These are phyloP conservation scores for Tragelaphus imberbis DNA, from an alignment of 2,113 vertebrate genomes.

Conservation along the genomic window DNA sequence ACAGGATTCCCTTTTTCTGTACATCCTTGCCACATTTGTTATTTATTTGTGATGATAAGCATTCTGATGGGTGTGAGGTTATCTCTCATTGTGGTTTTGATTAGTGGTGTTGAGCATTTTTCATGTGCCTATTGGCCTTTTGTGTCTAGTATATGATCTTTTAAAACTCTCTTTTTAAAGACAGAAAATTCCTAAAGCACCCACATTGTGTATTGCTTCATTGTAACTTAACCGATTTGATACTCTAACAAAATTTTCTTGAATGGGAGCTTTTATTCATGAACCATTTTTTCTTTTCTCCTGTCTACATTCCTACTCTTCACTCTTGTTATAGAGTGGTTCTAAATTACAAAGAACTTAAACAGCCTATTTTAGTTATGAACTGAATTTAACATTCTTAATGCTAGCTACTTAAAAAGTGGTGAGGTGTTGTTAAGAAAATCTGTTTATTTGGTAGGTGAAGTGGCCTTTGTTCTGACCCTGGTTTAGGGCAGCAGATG, in stretches of 20 bases:
- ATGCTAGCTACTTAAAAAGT: background rate
- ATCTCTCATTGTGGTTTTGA: background rate
- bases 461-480: background rate
- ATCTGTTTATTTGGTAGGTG: background rate
- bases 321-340: background rate
- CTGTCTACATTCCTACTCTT: background rate
- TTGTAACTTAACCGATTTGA: background rate
- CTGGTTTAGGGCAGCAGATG: background rate
- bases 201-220: background rate
- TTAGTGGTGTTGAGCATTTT: background rate
- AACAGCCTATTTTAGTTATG: background rate
- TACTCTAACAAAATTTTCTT: background rate
- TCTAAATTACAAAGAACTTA: constrained; percentile 1
- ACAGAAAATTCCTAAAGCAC: background rate
- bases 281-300: background rate
- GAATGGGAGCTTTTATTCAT: background rate
- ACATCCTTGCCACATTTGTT: background rate
- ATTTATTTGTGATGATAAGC: background rate
- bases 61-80: background rate
- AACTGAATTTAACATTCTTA: constrained; percentile 8
- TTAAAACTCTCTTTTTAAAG: background rate
- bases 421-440: background rate
- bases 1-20: background rate
- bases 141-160: background rate
- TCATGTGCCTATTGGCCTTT: background rate